These are phyloP conservation scores for Stichodactyla mertensii DNA, from an alignment of 64 coral and sea anemone species.

Conservation along the genomic window DNA sequence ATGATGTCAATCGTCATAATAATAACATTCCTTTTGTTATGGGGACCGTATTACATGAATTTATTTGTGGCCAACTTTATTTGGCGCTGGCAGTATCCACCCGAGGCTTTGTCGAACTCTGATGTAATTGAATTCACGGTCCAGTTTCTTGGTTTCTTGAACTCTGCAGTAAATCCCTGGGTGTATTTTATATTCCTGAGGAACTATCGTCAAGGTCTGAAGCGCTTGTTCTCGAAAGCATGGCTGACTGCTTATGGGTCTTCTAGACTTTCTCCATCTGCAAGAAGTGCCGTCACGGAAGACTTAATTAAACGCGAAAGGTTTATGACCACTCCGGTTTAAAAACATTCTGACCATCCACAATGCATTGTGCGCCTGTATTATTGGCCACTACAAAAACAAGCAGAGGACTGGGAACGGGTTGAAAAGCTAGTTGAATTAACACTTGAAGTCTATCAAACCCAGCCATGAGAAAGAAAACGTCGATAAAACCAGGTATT, in stretches of 20 bases:
- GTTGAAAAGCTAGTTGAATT: too few relatives aligned
- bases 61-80: background rate
- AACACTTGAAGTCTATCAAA: too few relatives aligned
- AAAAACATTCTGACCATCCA: too few relatives aligned
- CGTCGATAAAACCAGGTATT: too few relatives aligned
- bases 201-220: background rate
- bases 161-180: constrained; percentile 7
- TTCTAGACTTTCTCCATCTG: background rate
- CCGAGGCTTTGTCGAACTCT: background rate
- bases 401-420: too few relatives aligned
- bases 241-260: background rate
- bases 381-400: too few relatives aligned
- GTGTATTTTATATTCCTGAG: constrained; percentile 1
- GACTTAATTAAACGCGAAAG: too few relatives aligned
- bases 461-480: too few relatives aligned
- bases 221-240: background rate
- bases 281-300: background rate
- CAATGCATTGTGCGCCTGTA: too few relatives aligned
- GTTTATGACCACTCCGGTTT: too few relatives aligned
- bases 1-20: background rate
- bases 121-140: background rate
- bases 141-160: background rate
- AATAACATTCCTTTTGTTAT: background rate
- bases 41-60: background rate
- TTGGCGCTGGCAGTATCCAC: background rate